Conservation (phyloP, 2,797 vertebrate genomes). For the Glyptemys insculpta region DNA sequence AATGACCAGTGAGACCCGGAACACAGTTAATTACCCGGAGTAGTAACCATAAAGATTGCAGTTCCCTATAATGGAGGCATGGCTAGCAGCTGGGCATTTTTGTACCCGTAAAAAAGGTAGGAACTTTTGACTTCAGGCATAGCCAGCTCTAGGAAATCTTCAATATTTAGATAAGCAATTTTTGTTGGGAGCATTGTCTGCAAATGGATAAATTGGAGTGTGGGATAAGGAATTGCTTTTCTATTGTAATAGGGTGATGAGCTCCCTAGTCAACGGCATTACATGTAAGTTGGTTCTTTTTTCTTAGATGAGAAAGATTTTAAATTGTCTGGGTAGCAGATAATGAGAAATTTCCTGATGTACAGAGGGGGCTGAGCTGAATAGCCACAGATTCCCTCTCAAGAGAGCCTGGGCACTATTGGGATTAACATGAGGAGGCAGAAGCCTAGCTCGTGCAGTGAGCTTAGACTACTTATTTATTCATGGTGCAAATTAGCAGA, state of each 20-base stretch:
- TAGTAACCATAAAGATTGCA: slow-evolving; percentile 25
- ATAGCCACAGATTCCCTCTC: background rate
- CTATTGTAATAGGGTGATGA: background rate
- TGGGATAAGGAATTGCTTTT: background rate
- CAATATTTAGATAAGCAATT: background rate
- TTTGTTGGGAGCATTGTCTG: background rate
- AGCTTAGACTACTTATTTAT: background rate
- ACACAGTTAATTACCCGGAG: slow-evolving; percentile 8
- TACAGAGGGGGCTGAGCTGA: background rate
- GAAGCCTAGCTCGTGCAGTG: background rate
- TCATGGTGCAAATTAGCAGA: background rate
- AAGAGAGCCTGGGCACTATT: background rate
- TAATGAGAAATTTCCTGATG: background rate
- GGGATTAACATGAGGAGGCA: background rate
- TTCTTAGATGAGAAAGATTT: background rate
- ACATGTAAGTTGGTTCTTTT: background rate
- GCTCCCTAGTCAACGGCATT: background rate
- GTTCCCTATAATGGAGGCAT: background rate
- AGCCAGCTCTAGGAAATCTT: background rate
- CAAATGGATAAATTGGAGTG: background rate
- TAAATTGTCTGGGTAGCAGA: background rate
- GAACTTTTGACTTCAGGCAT: too few relatives aligned
- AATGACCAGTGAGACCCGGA: background rate
- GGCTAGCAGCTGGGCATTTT: background rate
- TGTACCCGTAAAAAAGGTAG: background rate